Evolutionary conservation across 2,888 invertebrate species (phyloP).

Genomic region (Dichetophora obliterata): DNA sequence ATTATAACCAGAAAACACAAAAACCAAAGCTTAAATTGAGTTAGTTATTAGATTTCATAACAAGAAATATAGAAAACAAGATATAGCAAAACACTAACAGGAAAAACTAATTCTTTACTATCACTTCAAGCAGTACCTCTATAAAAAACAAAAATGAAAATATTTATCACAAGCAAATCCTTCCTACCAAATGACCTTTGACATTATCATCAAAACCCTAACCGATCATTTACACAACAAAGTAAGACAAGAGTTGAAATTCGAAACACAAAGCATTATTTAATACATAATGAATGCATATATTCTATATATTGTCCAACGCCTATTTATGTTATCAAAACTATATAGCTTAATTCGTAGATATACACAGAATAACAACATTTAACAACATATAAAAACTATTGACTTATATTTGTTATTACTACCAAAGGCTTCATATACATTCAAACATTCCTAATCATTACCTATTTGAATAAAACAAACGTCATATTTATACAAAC

Average conservation of each 20-base stretch:
- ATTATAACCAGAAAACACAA: background rate
- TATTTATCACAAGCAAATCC: conserved; percentile 25
- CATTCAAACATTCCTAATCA: background rate
- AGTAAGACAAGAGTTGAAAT: conserved; percentile 34
- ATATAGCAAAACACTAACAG: background rate
- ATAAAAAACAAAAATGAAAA: conserved; percentile 5
- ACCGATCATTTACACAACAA: conserved; percentile 31
- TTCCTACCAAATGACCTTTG: conserved; percentile 34
- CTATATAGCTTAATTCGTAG: no score
- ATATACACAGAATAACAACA: no score
- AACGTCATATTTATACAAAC: conserved; percentile 39
- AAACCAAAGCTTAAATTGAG: background rate
- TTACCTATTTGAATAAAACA: conserved; percentile 37
- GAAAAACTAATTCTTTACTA: conserved; percentile 6
- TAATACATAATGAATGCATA: conserved; percentile 24
- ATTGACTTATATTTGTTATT: no score
- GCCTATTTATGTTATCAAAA: conserved; percentile 21
- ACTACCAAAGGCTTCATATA: background rate
- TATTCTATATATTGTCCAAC: conserved; percentile 43
- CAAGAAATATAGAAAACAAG: background rate
- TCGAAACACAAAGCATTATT: conserved; percentile 7
- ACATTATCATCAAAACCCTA: conserved; percentile 16
- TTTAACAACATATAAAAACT: no score
- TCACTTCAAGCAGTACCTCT: conserved; percentile 31
- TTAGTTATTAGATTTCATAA: conserved; percentile 12